Evolutionary conservation across 2,113 vertebrate genomes (phyloP), one percentile per base, ranked within the genome.

Genomic region (Taurulus bubalis): DNA sequence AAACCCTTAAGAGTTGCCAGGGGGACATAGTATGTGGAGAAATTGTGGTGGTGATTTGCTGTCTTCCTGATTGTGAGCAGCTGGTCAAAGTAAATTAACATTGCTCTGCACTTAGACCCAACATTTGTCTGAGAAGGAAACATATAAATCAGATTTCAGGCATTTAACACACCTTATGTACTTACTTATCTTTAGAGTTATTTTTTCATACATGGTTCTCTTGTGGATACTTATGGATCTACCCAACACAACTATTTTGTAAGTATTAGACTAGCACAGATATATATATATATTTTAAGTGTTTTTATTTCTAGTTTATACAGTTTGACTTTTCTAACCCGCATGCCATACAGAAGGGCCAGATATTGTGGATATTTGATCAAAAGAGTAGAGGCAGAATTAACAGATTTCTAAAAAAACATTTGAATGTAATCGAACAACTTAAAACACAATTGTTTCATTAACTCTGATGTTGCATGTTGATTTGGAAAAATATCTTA

Each of bases 11-110:
- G 88, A 91, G 77, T 65, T 92, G 88, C 89, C 87, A 89, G 71
- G 45, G 85, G 86, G 80, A 88, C 62, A 85, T 62, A 87, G 85
- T 89, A 83, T 90, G 75, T 90, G 83, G 75, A 91, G 40, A 77
- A 87, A 88, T 87, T 79, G 79, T 88, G 66, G 79, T 84, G 81
- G 71, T 85, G 87, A 85, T 85, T 83, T 88, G 85, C 87, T 88
- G 66, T 88, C 83, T 84, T 85, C 51, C 67, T 89, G 82, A 88
- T 82, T 94, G 90, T 93, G 88, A 93, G 88, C 89, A 85, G 86
- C 87, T 92, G 92, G 83, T 87, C 80, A 88, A 91, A 92, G 73
- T 84, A 74, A 87, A 88, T 77, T 92, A 90, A 56, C 55, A 80
- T 72, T 76, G 80, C 70, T 89, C 63, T 87, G 80, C 80, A 79